Evolutionary conservation across 2,113 vertebrate species (phyloP).

Genomic region (Naja naja): DNA sequence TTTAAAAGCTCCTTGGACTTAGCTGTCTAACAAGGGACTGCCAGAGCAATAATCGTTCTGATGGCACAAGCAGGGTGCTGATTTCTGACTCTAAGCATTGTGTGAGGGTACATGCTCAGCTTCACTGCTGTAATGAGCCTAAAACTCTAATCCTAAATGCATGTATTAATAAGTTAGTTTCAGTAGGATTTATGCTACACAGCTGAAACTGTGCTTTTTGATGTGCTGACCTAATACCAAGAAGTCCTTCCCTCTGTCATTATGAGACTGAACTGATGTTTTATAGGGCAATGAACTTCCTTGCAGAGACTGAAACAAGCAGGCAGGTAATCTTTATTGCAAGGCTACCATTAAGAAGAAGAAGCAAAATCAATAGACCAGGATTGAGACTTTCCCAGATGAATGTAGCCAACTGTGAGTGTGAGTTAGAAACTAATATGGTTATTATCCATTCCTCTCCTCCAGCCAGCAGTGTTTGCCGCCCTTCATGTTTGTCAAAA

Average conservation of each 20-base stretch:
- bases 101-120: background rate
- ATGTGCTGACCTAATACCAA: background rate
- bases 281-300: conserved; percentile 4
- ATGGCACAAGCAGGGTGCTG: background rate
- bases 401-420: conserved; percentile 19
- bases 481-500: conserved; percentile 31
- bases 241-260: background rate
- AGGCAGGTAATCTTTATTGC: conserved; percentile 33
- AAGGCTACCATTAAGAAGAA: conserved; percentile 40
- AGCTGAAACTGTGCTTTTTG: background rate
- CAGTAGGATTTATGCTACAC: background rate
- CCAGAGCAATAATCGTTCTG: background rate
- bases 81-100: background rate
- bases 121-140: background rate
- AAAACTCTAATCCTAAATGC: background rate
- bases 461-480: background rate
- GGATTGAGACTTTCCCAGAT: background rate
- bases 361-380: conserved; percentile 28
- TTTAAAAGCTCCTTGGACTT: background rate
- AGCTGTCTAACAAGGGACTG: no score
- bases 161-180: background rate
- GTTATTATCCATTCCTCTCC: conserved; percentile 17
- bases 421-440: conserved; percentile 24
- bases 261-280: conserved; percentile 5
- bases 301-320: conserved; percentile 8